These are phyloP conservation scores for Sarcophaga bullata DNA, from an alignment of 1,140 invertebrate genomes.

Conservation along the genomic window DNA sequence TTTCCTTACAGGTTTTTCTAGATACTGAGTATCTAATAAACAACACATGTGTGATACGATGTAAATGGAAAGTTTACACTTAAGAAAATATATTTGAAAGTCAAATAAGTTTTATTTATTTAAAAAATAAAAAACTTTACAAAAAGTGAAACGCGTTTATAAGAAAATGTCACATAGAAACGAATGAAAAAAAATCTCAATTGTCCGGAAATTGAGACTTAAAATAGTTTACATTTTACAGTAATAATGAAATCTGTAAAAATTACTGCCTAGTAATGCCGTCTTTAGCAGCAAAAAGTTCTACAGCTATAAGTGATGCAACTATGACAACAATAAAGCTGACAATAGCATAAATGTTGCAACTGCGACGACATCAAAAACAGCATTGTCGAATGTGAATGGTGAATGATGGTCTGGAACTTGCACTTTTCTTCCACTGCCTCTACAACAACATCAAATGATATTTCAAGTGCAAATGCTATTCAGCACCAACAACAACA, in stretches of 20 bases:
- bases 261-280: constrained; percentile 26
- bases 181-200: background rate
- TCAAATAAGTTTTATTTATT: background rate
- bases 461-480: background rate
- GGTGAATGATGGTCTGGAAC: constrained; percentile 42
- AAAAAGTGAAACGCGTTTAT: background rate
- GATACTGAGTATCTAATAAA: constrained; percentile 21
- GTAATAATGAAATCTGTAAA: constrained; percentile 12
- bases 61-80: background rate
- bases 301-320: background rate
- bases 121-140: background rate
- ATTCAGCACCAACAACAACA: constrained; percentile 38
- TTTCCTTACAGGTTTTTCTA: background rate
- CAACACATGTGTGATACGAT: background rate
- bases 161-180: background rate
- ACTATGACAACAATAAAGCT: background rate
- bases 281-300: constrained; percentile 31
- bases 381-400: constrained; percentile 17
- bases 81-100: background rate
- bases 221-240: background rate
- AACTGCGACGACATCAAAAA: constrained; percentile 27
- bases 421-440: constrained; percentile 42
- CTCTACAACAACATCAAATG: constrained; percentile 20
- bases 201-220: background rate
- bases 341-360: background rate